These are phyloP conservation scores for Aleiodes alternator DNA, from an alignment of 2,888 invertebrate species.

Conservation along the genomic window DNA sequence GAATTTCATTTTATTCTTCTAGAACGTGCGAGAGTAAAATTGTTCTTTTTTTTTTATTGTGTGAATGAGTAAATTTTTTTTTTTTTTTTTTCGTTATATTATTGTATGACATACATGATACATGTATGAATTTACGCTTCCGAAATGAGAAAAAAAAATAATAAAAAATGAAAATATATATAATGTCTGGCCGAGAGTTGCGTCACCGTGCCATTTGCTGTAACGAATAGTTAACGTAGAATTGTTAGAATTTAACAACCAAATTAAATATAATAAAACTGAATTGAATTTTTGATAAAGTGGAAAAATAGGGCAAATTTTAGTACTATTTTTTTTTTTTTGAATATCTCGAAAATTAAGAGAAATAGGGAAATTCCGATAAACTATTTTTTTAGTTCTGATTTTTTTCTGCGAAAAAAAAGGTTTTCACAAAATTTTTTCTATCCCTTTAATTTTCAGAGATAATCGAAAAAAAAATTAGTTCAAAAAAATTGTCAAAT, in stretches of 20 bases:
- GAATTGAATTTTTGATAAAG: neutral
- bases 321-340: neutral
- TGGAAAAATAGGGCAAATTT: neutral
- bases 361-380: neutral
- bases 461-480: neutral
- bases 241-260: constrained; percentile 18
- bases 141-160: constrained; percentile 26
- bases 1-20: too few species aligned
- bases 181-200: constrained; percentile 36
- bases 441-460: neutral
- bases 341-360: neutral
- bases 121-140: constrained; percentile 46
- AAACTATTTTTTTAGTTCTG: neutral
- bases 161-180: constrained; percentile 16
- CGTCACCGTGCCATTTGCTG: constrained; percentile 46
- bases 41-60: constrained; percentile 4
- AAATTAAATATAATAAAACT: neutral
- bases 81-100: constrained; percentile 29
- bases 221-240: constrained; percentile 13
- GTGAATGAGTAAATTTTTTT: constrained; percentile 29
- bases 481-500: neutral
- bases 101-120: constrained; percentile 34
- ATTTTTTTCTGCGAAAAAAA: neutral
- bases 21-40: too few species aligned
- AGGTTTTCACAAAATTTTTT: too few species aligned